phyloP scores from a whole-genome alignment of 2,797 vertebrate genomes.

The Poeciliopsis gracilis region DNA sequence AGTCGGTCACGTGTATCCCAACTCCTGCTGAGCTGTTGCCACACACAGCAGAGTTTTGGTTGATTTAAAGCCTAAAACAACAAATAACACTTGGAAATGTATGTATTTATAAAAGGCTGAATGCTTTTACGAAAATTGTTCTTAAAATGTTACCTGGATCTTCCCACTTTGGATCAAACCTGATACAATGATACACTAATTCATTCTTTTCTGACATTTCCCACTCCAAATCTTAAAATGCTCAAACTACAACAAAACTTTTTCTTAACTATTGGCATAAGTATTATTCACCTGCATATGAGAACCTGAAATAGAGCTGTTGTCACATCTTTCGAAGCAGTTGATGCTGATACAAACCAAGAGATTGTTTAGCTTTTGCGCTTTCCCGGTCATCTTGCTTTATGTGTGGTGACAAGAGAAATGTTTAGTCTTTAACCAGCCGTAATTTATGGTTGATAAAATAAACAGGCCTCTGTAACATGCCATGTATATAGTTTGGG shows the following conservation, averaged over 20 bases:
- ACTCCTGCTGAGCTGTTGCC: not conserved
- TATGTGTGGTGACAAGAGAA: not conserved
- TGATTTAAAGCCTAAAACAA: not conserved
- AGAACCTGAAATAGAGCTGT: not conserved
- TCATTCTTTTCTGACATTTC: not conserved
- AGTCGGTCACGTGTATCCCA: conserved; percentile 22
- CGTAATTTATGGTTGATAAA: not conserved
- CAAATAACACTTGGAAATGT: not conserved
- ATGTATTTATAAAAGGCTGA: not conserved
- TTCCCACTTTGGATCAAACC: not conserved
- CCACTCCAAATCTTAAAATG: not conserved
- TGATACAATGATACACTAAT: not conserved
- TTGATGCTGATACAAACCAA: not conserved
- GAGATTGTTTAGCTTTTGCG: not conserved
- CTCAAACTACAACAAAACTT: not conserved
- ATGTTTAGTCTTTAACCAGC: not conserved
- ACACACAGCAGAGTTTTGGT: not conserved
- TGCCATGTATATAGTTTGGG: not conserved
- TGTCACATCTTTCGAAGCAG: not conserved
- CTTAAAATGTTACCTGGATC: not conserved
- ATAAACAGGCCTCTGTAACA: not conserved
- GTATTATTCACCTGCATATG: not conserved
- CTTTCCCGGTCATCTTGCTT: not conserved
- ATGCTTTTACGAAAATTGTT: not conserved
- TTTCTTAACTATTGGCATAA: not conserved